Base-by-base conservation (phyloP, 2,113 vertebrate species). In the Chionodraco myersi region DNA sequence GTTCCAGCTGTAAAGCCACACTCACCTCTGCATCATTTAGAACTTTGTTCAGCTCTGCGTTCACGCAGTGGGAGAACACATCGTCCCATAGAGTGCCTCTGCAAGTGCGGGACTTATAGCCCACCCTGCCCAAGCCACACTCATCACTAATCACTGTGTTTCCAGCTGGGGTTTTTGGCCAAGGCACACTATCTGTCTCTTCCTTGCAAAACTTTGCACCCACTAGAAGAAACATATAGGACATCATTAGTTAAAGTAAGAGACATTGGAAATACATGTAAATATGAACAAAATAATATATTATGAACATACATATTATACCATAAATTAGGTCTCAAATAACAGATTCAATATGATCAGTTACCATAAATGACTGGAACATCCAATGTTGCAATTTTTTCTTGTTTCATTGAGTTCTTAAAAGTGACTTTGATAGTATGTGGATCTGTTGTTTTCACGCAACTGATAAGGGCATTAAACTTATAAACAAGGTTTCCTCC, bases 301-400 rank as follows among this genome's bases (percentile, higher is more conserved):
- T 0, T n/a, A 16, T n/a, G 9, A 44, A 52, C 47, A 23, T 49
- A 41, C 13, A 4, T n/a, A 49, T 21, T 18, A 57, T 54, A 21
- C 7, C 15, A 34, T 9, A 49, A 10, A 26, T 10, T 30, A n/a
- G 15, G 6, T 57, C 61, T 5, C 41, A 41, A 63, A 12, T 18
- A 13, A 4, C 7, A 36, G 13, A 6, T 49, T 47, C 13, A 53
- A 58, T 65, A 56, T 47, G 53, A n/a, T 11, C 15, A 65, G 1
- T 53, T 90, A 95, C 94, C 56, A 10, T 83, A 69, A 26, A 95
- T 73, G 0, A 93, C 74, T 41, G 92, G 86, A 12, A 95, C 70
- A 3, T 6, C 56, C 52, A 86, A 2, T 7, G 0, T 1, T 18
- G 0, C 47, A 3, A 0, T 34, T 70, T 26, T 69, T 0, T 0